Percentiles rank a stretch among this genome's conserved stretches.
Conservation (phyloP, 2,888 invertebrate genomes). For the Digitonthophagus gazella region DNA sequence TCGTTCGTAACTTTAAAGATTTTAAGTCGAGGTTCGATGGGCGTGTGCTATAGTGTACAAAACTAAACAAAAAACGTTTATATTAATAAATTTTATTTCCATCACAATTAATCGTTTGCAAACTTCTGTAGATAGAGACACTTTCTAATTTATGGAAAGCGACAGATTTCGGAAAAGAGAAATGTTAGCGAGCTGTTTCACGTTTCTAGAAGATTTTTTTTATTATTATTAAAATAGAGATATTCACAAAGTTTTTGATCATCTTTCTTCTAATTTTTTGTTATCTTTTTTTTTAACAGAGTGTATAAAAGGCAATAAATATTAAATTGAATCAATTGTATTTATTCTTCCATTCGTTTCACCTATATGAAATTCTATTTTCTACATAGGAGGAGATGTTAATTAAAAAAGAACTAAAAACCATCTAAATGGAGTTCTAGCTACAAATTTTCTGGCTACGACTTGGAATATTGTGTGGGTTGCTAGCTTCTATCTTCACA, state of each 20-base stretch:
- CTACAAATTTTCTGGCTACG: not conserved
- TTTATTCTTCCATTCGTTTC: not conserved
- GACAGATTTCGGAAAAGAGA: not conserved
- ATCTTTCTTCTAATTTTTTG: not conserved
- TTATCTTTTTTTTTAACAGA: not conserved
- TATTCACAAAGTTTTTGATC: not conserved
- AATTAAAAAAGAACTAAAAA: not conserved
- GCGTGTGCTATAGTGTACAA: slow-evolving; percentile 18
- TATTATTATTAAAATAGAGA: not conserved
- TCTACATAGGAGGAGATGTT: not conserved
- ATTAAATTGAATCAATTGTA: not conserved
- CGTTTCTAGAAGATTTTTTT: not conserved
- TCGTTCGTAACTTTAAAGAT: slow-evolving; percentile 8
- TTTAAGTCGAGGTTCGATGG: not conserved
- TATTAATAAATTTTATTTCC: slow-evolving; percentile 29
- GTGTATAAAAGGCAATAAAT: not conserved
- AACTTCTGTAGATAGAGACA: slow-evolving; percentile 11
- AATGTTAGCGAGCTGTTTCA: slow-evolving; percentile 4
- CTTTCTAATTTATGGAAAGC: slow-evolving; percentile 6
- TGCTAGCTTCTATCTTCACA: slow-evolving; percentile 52
- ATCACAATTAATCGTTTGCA: slow-evolving; percentile 16
- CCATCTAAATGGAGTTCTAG: not conserved
- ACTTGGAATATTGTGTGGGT: not conserved
- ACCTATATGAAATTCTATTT: not conserved
- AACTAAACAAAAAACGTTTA: slow-evolving; percentile 19